phyloP scores from a whole-genome alignment of 2,113 vertebrate genomes.

The Centropus unirufus region DNA sequence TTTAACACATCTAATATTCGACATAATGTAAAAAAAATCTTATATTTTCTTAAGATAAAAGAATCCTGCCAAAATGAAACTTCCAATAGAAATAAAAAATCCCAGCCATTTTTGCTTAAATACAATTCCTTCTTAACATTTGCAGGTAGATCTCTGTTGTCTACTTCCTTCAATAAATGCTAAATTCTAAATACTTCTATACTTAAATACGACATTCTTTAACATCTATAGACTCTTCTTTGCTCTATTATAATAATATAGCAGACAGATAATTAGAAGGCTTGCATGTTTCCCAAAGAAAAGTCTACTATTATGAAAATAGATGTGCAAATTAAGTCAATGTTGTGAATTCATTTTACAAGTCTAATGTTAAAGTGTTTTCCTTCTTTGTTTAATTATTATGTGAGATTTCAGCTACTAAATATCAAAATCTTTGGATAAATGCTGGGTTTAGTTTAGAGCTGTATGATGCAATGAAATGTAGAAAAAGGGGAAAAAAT shows the following conservation, averaged over 20 bases:
- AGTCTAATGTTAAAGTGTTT: not conserved
- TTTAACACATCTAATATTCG: not conserved
- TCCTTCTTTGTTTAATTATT: slow-evolving; percentile 20
- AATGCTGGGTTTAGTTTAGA: not conserved
- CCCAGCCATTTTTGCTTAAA: not conserved
- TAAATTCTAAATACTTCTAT: not conserved
- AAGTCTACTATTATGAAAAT: not conserved
- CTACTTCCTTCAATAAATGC: not conserved
- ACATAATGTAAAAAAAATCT: not conserved
- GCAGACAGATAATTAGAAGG: not conserved
- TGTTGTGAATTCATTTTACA: not conserved
- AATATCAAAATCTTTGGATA: not conserved
- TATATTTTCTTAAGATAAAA: not conserved
- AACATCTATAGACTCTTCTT: not conserved
- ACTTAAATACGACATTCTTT: not conserved
- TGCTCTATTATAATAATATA: not conserved
- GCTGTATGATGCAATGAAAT: not conserved
- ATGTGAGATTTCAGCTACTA: not conserved
- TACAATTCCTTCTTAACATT: not conserved
- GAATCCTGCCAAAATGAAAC: not conserved
- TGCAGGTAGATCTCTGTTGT: not conserved
- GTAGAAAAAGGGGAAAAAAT: not conserved
- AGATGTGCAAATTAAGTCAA: not conserved
- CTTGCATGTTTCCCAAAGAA: not conserved
- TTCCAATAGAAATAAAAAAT: not conserved